Base-by-base conservation (phyloP, 2,113 vertebrate species). In the Corythornis cristatus region DNA sequence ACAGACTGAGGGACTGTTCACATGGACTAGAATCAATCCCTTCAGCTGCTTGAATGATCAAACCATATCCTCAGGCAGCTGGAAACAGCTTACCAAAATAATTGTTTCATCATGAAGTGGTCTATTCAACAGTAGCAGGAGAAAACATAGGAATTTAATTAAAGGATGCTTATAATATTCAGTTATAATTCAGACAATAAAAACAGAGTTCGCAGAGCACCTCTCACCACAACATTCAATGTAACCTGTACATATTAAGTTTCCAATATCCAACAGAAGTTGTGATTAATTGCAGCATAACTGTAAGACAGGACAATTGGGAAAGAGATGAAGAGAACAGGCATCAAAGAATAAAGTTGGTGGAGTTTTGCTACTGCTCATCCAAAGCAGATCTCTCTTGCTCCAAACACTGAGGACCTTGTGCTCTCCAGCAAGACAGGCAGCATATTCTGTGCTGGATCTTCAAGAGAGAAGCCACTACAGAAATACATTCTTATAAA, bases 41-140 rank as follows among this genome's bases (percentile, higher is more conserved):
- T 97, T 93, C 75, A 93, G 54, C n/a, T 88, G 58, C 84, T 71
- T 88, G 77, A 96, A 73, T 87, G 86, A 96, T 96, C 90, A 97
- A 94, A 66, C 48, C 42, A 54, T 88, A 64, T 77, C 94, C 85
- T 89, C 81, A 92, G 96, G 91, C 86, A 92, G 48, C 91, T 64
- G 56, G 77, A 94, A 90, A 82, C 65, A 90, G 70, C 26, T 89
- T 92, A 83, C 83, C 76, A 94, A 97, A 97, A 95, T 90, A 95
- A 93, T 93, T 96, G 92, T 88, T 96, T 94, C 73, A 93, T 73
- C 76, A 31, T 62, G 54, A 96, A 67, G 80, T 86, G 91, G 45
- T 31, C 81, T 95, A 54, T 86, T 94, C 75, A 76, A 80, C 66
- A 65, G 70, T 4, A 67, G 22, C 51, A 89, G 45, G 53, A 87